Percentiles rank a stretch among this genome's conserved stretches.
Evolutionary conservation across 2,888 invertebrate species (phyloP).

Genomic region (Lumbricus terrestris): DNA sequence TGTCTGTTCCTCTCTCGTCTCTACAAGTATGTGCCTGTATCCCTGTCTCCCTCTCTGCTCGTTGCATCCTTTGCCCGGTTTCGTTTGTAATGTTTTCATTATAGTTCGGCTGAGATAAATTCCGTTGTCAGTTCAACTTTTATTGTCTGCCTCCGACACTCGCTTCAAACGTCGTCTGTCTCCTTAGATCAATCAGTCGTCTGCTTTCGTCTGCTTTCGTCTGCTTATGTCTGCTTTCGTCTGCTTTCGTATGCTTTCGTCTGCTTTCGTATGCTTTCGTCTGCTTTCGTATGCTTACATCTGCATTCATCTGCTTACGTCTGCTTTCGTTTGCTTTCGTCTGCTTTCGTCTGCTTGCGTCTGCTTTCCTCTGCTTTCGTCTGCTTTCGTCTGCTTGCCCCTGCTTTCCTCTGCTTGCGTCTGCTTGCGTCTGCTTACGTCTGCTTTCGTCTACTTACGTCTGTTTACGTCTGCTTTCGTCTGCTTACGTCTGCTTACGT

Average conservation of each 20-base stretch:
- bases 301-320: neutral
- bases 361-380: neutral
- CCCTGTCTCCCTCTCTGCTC: neutral
- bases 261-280: neutral
- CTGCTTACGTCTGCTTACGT: no score
- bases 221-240: neutral
- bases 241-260: neutral
- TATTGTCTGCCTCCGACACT: neutral
- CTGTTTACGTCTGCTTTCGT: no score
- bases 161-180: neutral
- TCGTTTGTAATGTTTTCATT: neutral
- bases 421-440: no score
- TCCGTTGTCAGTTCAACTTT: neutral
- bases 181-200: neutral
- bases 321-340: neutral
- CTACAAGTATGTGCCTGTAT: no score
- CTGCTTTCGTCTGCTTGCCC: no score
- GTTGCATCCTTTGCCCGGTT: neutral
- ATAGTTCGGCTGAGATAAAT: neutral
- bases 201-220: neutral
- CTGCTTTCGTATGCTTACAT: no score
- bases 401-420: neutral
- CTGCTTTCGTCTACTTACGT: no score
- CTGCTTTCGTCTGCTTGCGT: neutral
- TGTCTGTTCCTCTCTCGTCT: neutral